Evolutionary conservation across 2,797 vertebrate species (phyloP).

Genomic region (Heteromormyrus szaboi): DNA sequence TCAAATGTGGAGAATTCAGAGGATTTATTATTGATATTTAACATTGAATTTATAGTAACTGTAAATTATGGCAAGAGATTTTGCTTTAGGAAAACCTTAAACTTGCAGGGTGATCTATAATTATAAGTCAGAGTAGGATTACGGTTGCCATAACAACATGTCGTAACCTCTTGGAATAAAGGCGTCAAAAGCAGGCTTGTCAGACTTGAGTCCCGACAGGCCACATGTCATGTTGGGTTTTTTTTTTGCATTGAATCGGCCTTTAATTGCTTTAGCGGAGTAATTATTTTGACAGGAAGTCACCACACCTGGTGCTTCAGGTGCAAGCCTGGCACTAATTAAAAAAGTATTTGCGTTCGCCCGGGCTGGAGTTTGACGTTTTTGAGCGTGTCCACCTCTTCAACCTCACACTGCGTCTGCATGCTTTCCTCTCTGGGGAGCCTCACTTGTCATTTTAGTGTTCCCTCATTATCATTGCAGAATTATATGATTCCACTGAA

Average conservation of each 20-base stretch:
- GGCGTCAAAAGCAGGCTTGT: background rate
- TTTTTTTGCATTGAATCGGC: background rate
- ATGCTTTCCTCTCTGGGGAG: background rate
- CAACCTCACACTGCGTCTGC: background rate
- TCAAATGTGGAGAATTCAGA: background rate
- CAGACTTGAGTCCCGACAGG: background rate
- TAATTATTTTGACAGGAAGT: constrained; percentile 5
- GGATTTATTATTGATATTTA: background rate
- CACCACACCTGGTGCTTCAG: constrained; percentile 4
- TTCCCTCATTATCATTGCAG: constrained; percentile 35
- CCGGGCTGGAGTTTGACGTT: background rate
- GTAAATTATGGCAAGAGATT: background rate
- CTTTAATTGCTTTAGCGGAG: background rate
- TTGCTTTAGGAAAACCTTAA: background rate
- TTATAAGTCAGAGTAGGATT: constrained; percentile 1
- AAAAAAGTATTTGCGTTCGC: background rate
- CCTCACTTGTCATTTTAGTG: background rate
- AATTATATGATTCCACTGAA: constrained; percentile 91
- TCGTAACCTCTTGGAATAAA: constrained; percentile 4
- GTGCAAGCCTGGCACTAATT: background rate
- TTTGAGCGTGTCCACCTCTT: background rate
- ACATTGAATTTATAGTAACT: background rate
- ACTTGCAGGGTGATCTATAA: background rate
- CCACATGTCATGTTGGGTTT: background rate
- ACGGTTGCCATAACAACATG: background rate